Evolutionary conservation across 64 coral and sea anemone genomes (phyloP).

Genomic region (Pachyseris speciosa): DNA sequence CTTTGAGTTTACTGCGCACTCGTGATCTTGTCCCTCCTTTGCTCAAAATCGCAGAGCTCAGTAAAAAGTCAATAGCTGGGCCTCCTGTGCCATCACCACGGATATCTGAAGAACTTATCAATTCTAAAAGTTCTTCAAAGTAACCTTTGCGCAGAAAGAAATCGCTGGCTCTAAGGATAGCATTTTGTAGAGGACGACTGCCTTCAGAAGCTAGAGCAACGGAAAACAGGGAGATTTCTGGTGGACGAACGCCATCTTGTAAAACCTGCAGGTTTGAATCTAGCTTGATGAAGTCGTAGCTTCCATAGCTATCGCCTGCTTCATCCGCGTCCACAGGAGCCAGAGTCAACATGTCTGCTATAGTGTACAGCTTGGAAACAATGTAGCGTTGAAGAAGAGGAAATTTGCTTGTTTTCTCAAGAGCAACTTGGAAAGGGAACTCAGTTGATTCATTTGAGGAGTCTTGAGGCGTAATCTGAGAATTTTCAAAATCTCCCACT

Average conservation of each 20-base stretch:
- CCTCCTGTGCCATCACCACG: constrained; percentile 57
- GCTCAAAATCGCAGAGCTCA: constrained; percentile 82
- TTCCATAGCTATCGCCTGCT: background rate
- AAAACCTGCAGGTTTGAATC: constrained; percentile 59
- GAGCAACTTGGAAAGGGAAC: constrained; percentile 67
- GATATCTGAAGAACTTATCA: constrained; percentile 75
- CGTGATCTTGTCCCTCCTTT: constrained; percentile 58
- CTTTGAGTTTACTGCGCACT: constrained; percentile 25
- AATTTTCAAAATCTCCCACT: background rate
- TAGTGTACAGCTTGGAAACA: constrained; percentile 61
- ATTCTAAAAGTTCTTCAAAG: constrained; percentile 80
- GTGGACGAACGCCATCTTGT: background rate
- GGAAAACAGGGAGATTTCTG: constrained; percentile 70
- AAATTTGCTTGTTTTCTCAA: constrained; percentile 68
- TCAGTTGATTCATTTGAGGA: background rate
- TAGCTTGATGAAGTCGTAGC: constrained; percentile 71
- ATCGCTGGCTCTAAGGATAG: constrained; percentile 76
- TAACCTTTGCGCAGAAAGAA: constrained; percentile 79
- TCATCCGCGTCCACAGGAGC: background rate
- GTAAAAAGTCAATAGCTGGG: constrained; percentile 72
- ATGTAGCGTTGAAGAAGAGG: constrained; percentile 89
- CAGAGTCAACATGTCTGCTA: constrained; percentile 76
- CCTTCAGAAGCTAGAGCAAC: constrained; percentile 77
- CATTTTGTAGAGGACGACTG: constrained; percentile 61
- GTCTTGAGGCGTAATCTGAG: background rate